Evolutionary conservation across 1,140 invertebrate species (phyloP).

Genomic region (Drosophila sulfurigaster): DNA sequence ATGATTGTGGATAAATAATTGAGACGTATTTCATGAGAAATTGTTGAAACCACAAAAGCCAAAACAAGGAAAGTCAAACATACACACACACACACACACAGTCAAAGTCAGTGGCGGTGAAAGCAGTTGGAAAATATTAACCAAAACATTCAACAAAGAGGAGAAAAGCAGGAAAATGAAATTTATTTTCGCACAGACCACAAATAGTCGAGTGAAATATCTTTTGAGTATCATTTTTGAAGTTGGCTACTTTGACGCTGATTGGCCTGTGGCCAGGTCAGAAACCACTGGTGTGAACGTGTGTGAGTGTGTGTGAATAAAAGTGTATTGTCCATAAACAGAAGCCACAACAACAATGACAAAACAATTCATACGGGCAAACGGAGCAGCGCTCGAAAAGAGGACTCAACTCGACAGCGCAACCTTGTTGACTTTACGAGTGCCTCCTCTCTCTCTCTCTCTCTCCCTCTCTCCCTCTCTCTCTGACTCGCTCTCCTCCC

Average conservation of each 20-base stretch:
- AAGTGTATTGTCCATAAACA: conserved; percentile 32
- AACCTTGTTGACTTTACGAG: conserved; percentile 77
- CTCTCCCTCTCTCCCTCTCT: neutral
- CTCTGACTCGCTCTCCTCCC: neutral
- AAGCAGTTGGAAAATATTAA: conserved; percentile 44
- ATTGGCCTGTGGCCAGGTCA: conserved; percentile 39
- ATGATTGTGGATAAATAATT: conserved; percentile 66
- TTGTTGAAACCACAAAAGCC: conserved; percentile 26
- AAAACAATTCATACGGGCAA: conserved; percentile 54
- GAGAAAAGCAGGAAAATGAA: conserved; percentile 52
- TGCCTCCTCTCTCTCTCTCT: conserved; percentile 3
- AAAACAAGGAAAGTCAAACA: conserved; percentile 22
- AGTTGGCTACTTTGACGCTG: conserved; percentile 49
- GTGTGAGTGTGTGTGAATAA: neutral
- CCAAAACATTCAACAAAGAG: conserved; percentile 20
- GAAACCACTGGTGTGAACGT: conserved; percentile 14
- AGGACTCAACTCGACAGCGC: conserved; percentile 65
- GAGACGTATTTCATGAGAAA: conserved; percentile 66
- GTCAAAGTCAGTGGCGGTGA: neutral
- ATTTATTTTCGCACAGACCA: conserved; percentile 51
- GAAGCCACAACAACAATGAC: conserved; percentile 54
- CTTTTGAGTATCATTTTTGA: conserved; percentile 15
- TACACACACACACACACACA: conserved; percentile 5
- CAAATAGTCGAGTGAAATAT: conserved; percentile 35
- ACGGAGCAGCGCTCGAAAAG: conserved; percentile 53